Evolutionary conservation across 2,797 vertebrate species (phyloP).

Genomic region (Hoplostethus atlanticus): DNA sequence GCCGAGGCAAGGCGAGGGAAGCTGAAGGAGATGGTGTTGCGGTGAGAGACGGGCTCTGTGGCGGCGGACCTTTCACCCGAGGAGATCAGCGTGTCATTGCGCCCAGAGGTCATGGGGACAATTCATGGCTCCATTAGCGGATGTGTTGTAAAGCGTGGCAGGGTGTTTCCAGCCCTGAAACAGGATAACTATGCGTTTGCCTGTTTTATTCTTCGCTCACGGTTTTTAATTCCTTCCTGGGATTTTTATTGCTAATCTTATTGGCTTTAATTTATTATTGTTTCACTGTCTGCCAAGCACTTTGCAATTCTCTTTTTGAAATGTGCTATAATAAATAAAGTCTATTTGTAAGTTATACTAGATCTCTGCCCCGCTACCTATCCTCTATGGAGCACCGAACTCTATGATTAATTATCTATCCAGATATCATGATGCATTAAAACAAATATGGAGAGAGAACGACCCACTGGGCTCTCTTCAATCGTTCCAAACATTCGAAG

Average conservation of each 20-base stretch:
- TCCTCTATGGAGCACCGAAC: conserved; percentile 9
- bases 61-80: conserved; percentile 69
- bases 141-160: conserved; percentile 63
- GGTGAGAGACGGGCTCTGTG: conserved; percentile 39
- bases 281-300: conserved; percentile 64
- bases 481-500: conserved; percentile 46
- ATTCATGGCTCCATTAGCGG: conserved; percentile 77
- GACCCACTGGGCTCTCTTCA: conserved; percentile 42
- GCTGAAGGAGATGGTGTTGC: conserved; percentile 57
- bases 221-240: conserved; percentile 42
- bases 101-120: conserved; percentile 70
- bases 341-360: conserved; percentile 61
- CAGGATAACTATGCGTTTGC: conserved; percentile 38
- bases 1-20: conserved; percentile 53
- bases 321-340: conserved; percentile 58
- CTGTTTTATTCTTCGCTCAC: conserved; percentile 55
- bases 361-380: conserved; percentile 23
- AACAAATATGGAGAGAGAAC: conserved; percentile 42
- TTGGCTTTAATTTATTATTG: conserved; percentile 63
- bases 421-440: conserved; percentile 15
- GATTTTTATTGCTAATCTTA: conserved; percentile 54
- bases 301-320: conserved; percentile 63
- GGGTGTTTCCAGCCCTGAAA: conserved; percentile 50
- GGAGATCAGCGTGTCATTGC: conserved; percentile 69
- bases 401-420: conserved; percentile 38